Conservation (phyloP, 2,797 vertebrate species). For the Balearica regulorum region DNA sequence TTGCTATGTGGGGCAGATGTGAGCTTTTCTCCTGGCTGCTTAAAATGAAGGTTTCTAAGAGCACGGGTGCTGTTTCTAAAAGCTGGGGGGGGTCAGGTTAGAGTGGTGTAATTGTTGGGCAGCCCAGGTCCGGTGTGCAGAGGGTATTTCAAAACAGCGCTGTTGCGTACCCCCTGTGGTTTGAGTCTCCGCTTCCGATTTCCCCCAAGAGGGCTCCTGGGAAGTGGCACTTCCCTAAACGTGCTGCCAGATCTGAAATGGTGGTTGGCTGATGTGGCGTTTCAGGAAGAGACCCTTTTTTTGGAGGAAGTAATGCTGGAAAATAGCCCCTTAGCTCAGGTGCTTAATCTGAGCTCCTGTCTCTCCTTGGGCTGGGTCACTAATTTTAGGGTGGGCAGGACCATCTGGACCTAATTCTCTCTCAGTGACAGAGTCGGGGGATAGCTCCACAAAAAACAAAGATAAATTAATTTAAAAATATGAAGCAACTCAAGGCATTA, state of each 20-base stretch:
- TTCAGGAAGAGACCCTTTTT: neutral
- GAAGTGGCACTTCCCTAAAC: neutral
- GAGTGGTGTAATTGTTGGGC: neutral
- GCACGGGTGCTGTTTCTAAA: neutral
- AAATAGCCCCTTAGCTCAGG: neutral
- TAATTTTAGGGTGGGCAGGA: neutral
- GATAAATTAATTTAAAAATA: neutral
- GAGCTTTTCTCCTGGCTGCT: neutral
- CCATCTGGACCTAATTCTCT: neutral
- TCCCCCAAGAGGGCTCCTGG: neutral
- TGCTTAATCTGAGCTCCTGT: neutral
- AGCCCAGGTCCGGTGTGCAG: rapidly evolving
- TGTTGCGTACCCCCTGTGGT: rapidly evolving
- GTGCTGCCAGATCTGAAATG: neutral
- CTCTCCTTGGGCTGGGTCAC: neutral
- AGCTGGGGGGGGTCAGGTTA: neutral
- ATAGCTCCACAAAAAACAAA: neutral
- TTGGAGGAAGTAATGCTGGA: neutral
- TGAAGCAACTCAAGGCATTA: neutral
- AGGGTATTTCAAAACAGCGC: neutral
- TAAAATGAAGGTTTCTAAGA: neutral
- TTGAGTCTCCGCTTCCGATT: neutral
- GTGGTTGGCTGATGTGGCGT: neutral
- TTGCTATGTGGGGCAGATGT: neutral
- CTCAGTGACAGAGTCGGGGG: neutral